Base-by-base conservation (phyloP, 2,797 vertebrate genomes). In the Phrynocephalus forsythii region DNA sequence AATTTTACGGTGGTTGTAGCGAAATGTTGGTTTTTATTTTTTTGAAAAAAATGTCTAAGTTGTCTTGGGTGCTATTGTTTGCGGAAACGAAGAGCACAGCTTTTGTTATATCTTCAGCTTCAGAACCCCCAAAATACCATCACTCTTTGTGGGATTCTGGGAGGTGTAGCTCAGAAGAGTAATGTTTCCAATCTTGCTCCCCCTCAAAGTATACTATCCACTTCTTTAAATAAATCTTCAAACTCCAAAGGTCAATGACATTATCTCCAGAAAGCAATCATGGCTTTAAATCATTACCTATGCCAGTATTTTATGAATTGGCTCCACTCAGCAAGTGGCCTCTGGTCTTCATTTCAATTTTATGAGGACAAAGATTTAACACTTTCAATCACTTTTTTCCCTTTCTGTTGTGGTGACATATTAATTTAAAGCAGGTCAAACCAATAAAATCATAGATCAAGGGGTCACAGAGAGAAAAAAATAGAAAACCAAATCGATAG, bases 401-500 rank as follows among this genome's bases (percentile, higher is more conserved):
- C 87, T 92, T 67, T 76, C 72, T 78, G 71, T 67, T 85, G 1
- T 88, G 82, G 72, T 91, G 89, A 76, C 87, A 92, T 88, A 85
- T 94, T 93, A 94, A 95, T 94, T 94, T 95, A 93, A 95, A 95
- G 88, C 79, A 89, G 79, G 68, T 48, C 77, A 91, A 90, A 30
- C 67, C 44, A 86, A 87, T 90, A 84, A 92, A 95, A 94, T 71
- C 72, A 33, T 67, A 95, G 90, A 89, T 90, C 86, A 91, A 93
- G 87, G 66, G 86, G 82, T 92, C 89, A 92, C 5, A 88, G 80
- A 44, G 3, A 91, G 79, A 93, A 91, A 92, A 60, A 88, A 69
- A 73, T 8, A 73, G 13, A 38, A n/a, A 89, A 75, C 87, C 60
- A 94, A 94, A 95, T 95, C 88, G 85, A 90, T 93, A 88, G 18